Conservation (phyloP, 2,113 vertebrate species). For the Ammospiza caudacuta region DNA sequence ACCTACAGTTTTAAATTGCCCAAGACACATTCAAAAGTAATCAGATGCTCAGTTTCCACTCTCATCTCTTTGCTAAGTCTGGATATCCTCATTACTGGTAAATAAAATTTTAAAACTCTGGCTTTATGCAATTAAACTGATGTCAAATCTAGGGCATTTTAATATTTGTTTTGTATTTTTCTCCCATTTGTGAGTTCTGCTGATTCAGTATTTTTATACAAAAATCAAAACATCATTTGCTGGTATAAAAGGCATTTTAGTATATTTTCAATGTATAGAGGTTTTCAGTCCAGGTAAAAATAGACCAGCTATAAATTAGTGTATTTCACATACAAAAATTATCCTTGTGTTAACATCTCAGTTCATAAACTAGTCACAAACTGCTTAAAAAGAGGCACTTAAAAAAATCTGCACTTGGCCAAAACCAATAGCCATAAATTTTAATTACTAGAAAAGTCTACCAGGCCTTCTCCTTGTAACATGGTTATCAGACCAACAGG, state of each 20-base stretch:
- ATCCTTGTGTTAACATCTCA: background rate
- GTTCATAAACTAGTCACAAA: background rate
- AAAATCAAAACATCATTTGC: background rate
- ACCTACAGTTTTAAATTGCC: background rate
- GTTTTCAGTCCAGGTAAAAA: background rate
- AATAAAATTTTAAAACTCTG: background rate
- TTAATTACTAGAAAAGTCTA: background rate
- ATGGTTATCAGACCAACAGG: background rate
- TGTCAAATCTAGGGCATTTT: background rate
- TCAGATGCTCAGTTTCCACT: background rate
- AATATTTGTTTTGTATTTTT: background rate
- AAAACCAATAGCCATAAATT: background rate
- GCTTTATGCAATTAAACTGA: background rate
- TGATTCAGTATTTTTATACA: background rate
- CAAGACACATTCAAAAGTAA: background rate
- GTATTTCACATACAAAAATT: background rate
- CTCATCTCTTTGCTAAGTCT: background rate
- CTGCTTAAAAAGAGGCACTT: slow-evolving; percentile 18
- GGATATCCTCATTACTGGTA: background rate
- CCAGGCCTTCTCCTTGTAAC: background rate
- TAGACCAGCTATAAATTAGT: slow-evolving; percentile 31
- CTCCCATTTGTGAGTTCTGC: background rate
- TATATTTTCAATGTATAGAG: background rate
- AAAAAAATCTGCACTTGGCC: background rate
- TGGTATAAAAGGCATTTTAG: background rate